phyloP scores from a whole-genome alignment of 2,113 vertebrate genomes.

The Syngnathoides biaculeatus region DNA sequence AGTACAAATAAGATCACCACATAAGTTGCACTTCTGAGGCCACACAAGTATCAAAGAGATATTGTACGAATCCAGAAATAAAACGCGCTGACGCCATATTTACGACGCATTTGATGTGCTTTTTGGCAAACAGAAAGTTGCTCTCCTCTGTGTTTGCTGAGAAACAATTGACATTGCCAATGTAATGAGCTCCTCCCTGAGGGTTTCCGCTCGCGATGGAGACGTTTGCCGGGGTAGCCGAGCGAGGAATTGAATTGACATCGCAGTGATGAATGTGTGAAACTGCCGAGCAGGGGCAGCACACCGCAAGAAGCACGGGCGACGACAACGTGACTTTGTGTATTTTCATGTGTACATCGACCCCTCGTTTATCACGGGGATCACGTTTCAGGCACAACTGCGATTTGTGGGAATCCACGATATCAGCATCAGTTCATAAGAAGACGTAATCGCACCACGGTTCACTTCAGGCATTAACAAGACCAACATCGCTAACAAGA shows the following conservation, averaged over 20 bases:
- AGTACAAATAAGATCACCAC: slow-evolving; percentile 38
- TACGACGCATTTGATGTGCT: not conserved
- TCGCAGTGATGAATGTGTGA: slow-evolving; percentile 48
- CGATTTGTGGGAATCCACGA: too few species aligned
- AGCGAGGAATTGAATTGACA: slow-evolving; percentile 34
- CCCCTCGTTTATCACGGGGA: too few species aligned
- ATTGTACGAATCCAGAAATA: slow-evolving; percentile 10
- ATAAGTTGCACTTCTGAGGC: slow-evolving; percentile 39
- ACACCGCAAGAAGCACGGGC: slow-evolving; percentile 37
- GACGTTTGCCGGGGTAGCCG: slow-evolving; percentile 33
- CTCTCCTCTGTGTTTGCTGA: slow-evolving; percentile 33
- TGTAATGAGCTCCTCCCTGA: slow-evolving; percentile 40
- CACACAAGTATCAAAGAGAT: slow-evolving; percentile 1
- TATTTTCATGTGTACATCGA: too few species aligned
- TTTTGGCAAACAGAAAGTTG: slow-evolving; percentile 17
- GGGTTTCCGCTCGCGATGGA: slow-evolving; percentile 38
- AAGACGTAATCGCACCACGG: not conserved
- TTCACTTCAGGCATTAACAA: not conserved
- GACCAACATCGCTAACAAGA: slow-evolving; percentile 60
- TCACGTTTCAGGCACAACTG: too few species aligned
- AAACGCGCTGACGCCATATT: not conserved
- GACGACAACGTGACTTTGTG: slow-evolving; percentile 39
- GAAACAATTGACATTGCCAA: slow-evolving; percentile 52
- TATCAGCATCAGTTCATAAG: not conserved
- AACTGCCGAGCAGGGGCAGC: slow-evolving; percentile 44